phyloP scores from a whole-genome alignment of 64 coral and sea anemone species.

The Orbicella faveolata region DNA sequence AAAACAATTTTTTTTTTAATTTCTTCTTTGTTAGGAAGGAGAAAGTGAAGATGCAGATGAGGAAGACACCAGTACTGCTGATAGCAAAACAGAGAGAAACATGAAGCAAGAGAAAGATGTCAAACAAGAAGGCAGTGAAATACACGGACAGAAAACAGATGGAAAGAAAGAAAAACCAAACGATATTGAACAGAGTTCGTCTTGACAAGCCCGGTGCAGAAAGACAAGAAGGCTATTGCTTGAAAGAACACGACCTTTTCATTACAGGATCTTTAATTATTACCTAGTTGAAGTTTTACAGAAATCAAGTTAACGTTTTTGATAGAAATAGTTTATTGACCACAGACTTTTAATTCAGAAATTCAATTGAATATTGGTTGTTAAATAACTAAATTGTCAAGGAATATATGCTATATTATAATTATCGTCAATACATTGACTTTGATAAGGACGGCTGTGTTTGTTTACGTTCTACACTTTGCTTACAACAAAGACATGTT shows the following conservation, averaged over 20 bases:
- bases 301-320: no score
- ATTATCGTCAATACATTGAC: no score
- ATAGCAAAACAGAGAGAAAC: not conserved
- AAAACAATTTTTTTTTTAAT: not conserved
- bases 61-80: not conserved
- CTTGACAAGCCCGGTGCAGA: not conserved
- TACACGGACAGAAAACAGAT: not conserved
- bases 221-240: not conserved
- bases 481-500: no score
- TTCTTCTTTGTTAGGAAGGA: not conserved
- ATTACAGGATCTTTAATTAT: not conserved
- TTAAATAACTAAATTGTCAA: no score
- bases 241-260: not conserved
- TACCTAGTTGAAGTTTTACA: no score
- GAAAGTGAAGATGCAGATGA: slow-evolving; percentile 24
- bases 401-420: no score
- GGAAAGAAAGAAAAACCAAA: not conserved
- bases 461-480: no score
- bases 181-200: not conserved
- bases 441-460: no score
- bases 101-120: not conserved
- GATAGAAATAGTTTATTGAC: no score
- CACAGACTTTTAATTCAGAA: no score
- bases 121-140: slow-evolving; percentile 25
- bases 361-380: no score